Evolutionary conservation across 1,140 invertebrate species (phyloP), one percentile per base, ranked within the genome.

Genomic region (Drosophila santomea): DNA sequence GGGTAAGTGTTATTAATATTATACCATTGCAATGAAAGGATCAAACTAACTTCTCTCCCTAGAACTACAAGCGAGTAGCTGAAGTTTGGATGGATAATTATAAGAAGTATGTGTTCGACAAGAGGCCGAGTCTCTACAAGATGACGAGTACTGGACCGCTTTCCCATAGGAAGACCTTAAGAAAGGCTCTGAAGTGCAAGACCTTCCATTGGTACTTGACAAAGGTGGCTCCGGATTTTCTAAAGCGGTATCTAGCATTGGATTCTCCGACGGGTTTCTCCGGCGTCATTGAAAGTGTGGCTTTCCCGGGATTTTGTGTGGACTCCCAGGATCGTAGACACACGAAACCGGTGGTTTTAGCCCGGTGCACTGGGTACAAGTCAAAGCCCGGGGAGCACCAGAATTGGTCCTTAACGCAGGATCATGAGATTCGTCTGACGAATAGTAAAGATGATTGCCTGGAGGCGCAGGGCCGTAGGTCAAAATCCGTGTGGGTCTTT

Each of bases 11-110:
- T 25, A 25, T 25, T 4, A 3, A 25, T 32, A 8, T 32, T 32
- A 8, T 7, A 28, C 7, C 28, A 28, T 6, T 38, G 2, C 5
- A 11, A 38, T 38, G 4, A 11, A n/a, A 11, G 11, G n/a, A 20
- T 8, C 4, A 25, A 25, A 4, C 23, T 25, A 25, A 25, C 23
- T 25, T 3, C 12, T 14, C 7, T 3, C 2, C 23, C 0, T 51
- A 93, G 95, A 93, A 97, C 95, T 94, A 96, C 94, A 91, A 95
- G 93, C 93, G 97, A 44, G 94, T 97, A 4, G 97, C 96, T 1
- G 96, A 97, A 86, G 96, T 97, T 3, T 98, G 97, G 97, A 97
- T 98, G 96, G 97, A 97, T 86, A 96, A 97, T 59, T 97, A 97
- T 75, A 95, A 95, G 10, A 93, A 97, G 55, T 95, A 95, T 75